Evolutionary conservation across 2,113 vertebrate genomes (phyloP).

Genomic region (Misgurnus anguillicaudatus): DNA sequence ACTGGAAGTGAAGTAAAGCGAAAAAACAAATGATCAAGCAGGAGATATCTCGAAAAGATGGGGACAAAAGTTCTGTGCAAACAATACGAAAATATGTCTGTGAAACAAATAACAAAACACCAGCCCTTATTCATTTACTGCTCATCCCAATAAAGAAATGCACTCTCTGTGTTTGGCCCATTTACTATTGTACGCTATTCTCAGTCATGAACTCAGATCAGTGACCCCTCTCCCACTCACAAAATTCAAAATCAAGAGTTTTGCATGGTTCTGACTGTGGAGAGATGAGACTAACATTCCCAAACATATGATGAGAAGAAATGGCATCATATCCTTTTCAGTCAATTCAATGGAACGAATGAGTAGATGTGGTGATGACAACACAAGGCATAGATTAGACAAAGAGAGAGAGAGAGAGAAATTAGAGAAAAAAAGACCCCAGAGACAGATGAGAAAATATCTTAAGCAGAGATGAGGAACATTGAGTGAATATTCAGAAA

Average conservation of each 20-base stretch:
- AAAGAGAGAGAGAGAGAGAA: not conserved
- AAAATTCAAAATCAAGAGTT: constrained; percentile 22
- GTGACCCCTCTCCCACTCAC: not conserved
- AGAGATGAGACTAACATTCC: not conserved
- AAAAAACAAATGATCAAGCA: not conserved
- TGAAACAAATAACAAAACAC: not conserved
- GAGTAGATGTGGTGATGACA: constrained; percentile 5
- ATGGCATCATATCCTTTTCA: constrained; percentile 1
- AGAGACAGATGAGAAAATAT: constrained; percentile 28
- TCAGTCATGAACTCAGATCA: not conserved
- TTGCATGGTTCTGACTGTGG: constrained; percentile 2
- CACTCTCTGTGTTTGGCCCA: constrained; percentile 9
- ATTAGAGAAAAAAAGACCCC: constrained; percentile 5
- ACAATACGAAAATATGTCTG: constrained; percentile 19
- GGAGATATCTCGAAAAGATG: constrained; percentile 1
- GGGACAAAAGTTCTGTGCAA: not conserved
- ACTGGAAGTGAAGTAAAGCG: not conserved
- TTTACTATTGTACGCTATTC: not conserved
- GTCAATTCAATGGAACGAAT: not conserved
- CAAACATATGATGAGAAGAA: constrained; percentile 25
- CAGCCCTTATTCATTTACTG: not conserved
- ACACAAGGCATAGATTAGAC: not conserved
- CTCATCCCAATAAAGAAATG: not conserved
- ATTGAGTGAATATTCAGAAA: not conserved
- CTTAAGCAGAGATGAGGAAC: not conserved